A percentile compares a stretch with the other conserved stretches of the same genome.
phyloP scores from a whole-genome alignment of 92 coral and sea anemone genomes.

The Meandrina meandrites region DNA sequence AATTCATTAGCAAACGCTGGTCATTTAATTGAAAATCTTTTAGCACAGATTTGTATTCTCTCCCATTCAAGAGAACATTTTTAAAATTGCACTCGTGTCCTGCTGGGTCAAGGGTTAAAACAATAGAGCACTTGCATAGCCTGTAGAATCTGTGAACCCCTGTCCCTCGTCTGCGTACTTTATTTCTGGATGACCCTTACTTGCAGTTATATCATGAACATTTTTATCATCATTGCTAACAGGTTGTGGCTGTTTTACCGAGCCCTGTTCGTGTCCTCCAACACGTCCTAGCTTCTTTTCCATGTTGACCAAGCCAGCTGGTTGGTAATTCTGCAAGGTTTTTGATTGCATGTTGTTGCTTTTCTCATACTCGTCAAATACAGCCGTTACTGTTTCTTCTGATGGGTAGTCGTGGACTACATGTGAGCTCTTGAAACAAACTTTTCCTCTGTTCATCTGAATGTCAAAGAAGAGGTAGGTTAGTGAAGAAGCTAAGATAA shows the following conservation, averaged over 20 bases:
- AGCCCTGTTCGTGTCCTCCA: not conserved
- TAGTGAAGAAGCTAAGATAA: not conserved
- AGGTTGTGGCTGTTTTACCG: not conserved
- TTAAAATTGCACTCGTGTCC: not conserved
- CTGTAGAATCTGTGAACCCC: conserved; percentile 80
- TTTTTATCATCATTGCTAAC: not conserved
- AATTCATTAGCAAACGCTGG: not conserved
- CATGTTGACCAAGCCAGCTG: conserved; percentile 52
- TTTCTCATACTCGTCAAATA: conserved; percentile 56
- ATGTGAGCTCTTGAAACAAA: conserved; percentile 49
- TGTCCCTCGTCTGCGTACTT: conserved; percentile 87
- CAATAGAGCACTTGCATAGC: conserved; percentile 84
- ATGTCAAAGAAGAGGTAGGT: not conserved
- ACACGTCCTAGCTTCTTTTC: conserved; percentile 46
- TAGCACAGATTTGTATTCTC: not conserved
- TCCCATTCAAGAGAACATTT: not conserved
- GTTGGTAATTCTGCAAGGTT: conserved; percentile 71
- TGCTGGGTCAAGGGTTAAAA: conserved; percentile 45
- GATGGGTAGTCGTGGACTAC: conserved; percentile 86
- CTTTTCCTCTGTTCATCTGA: conserved; percentile 34
- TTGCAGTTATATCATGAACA: not conserved
- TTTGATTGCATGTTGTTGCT: conserved; percentile 44
- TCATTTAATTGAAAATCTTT: not conserved
- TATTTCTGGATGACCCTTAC: conserved; percentile 39
- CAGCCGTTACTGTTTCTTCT: conserved; percentile 49